Evolutionary conservation across 2,888 invertebrate species (phyloP), one percentile per base, ranked within the genome.

Genomic region (Drosophila rellima): DNA sequence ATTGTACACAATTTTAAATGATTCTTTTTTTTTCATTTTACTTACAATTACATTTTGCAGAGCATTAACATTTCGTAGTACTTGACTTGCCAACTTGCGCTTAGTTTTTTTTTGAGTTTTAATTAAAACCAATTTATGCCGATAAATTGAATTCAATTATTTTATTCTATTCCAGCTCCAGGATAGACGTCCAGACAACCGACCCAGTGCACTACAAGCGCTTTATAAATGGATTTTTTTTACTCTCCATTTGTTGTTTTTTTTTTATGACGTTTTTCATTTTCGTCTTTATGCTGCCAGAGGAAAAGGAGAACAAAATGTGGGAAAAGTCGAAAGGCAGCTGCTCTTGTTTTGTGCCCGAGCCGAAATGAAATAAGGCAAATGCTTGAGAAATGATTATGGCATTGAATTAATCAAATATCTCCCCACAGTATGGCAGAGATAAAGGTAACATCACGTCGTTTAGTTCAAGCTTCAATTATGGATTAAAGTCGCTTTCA

Each of bases 61-160:
- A 8, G 37, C 39, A 44, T 54, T 10, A 4, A 10, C 0, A 4
- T 1, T 52, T 65, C 35, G 40, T 17, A 37, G 35, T 42, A 6
- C 2, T 1, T 13, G 26, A 15, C 1, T 15, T 31, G 7, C 2
- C 15, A 17, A 26, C 7, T 40, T 40, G 10, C 7, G 18, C 50
- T 55, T 60, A 60, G 59, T 64, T 60, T 56, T 64, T 55, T 64
- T 60, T 56, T 64, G 42, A 65, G 45, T 55, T 79, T 82, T 83
- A 81, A 83, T 81, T 81, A 79, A 82, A 81, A 60, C 69, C 71
- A 83, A 80, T 79, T 83, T 81, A 74, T 82, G 74, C 71, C 79
- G 47, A 77, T 82, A 77, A 83, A 83, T 81, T 74, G 81, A 78
- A 81, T 81, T 77, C 68, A 83, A 81, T 81, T 83, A 81, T 81